These are phyloP conservation scores for Eulemur mongoz DNA, from an alignment of 2,797 vertebrate species.

Conservation along the genomic window DNA sequence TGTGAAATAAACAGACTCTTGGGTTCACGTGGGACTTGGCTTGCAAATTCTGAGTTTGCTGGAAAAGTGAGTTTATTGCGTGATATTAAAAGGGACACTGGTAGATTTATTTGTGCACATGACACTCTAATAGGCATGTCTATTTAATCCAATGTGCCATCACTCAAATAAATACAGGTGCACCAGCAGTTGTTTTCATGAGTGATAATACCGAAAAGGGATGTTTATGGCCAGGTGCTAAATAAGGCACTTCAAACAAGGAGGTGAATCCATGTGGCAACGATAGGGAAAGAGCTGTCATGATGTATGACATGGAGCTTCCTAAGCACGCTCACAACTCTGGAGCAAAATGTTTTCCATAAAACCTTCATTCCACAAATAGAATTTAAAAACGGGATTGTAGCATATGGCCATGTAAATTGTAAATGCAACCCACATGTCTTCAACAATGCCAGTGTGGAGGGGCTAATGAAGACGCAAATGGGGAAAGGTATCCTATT, in stretches of 20 bases:
- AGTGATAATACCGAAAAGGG: neutral
- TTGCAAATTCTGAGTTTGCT: conserved; percentile 48
- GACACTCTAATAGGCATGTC: neutral
- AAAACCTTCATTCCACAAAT: conserved; percentile 57
- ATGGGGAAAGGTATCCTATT: neutral
- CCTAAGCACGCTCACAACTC: conserved; percentile 40
- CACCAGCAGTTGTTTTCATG: neutral
- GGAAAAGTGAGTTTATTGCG: conserved; percentile 30
- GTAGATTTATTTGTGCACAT: conserved; percentile 28
- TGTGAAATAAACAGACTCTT: conserved; percentile 49
- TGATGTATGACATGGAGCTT: neutral
- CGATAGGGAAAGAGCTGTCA: neutral
- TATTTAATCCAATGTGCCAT: conserved; percentile 35
- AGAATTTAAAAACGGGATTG: conserved; percentile 56
- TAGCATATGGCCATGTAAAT: conserved; percentile 47
- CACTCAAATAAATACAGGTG: conserved; percentile 8
- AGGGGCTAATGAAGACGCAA: conserved; percentile 19
- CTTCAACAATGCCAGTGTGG: neutral
- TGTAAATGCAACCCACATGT: conserved; percentile 40
- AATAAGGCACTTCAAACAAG: neutral
- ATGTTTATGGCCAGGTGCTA: conserved; percentile 2
- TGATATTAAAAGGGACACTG: conserved; percentile 39
- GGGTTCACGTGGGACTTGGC: conserved; percentile 15
- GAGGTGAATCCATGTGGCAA: neutral
- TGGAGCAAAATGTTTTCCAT: conserved; percentile 37